Evolutionary conservation across 23 tunicate species (phyloP).

Genomic region (Botrylloides violaceus): DNA sequence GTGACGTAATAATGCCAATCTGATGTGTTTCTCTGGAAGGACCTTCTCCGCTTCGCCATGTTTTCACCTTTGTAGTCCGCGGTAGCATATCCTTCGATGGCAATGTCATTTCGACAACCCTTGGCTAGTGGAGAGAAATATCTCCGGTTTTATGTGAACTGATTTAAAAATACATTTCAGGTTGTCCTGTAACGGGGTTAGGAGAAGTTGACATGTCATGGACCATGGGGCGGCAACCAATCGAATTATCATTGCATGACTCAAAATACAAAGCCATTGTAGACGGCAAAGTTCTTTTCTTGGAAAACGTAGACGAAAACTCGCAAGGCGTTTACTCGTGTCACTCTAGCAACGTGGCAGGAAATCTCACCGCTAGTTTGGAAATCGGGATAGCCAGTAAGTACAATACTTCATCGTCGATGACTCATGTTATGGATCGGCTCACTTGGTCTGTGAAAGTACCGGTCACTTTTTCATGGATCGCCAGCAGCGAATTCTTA

Average conservation of each 20-base stretch:
- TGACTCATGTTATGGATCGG: too few relatives aligned
- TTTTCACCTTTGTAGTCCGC: too few relatives aligned
- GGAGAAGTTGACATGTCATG: slow-evolving; percentile 39
- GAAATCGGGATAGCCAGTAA: slow-evolving; percentile 6
- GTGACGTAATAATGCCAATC: too few relatives aligned
- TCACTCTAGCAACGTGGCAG: slow-evolving; percentile 62
- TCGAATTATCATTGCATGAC: slow-evolving; percentile 14
- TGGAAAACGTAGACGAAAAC: slow-evolving; percentile 21
- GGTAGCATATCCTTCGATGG: too few relatives aligned
- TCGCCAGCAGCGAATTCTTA: too few relatives aligned
- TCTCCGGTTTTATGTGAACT: background rate
- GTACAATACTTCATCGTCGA: too few relatives aligned
- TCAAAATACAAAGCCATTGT: slow-evolving; percentile 36
- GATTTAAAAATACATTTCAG: slow-evolving; percentile 28
- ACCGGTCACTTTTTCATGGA: too few relatives aligned
- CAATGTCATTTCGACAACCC: too few relatives aligned
- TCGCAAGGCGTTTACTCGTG: slow-evolving; percentile 49
- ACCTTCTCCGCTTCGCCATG: too few relatives aligned
- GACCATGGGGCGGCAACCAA: slow-evolving; percentile 29
- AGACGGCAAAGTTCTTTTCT: slow-evolving; percentile 32
- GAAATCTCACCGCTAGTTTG: slow-evolving; percentile 46
- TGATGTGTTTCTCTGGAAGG: too few relatives aligned
- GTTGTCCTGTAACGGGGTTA: slow-evolving; percentile 67
- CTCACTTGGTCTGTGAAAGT: too few relatives aligned
- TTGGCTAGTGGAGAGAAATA: too few relatives aligned